phyloP scores from a whole-genome alignment of 1,140 invertebrate genomes.

The Telenomus remus region DNA sequence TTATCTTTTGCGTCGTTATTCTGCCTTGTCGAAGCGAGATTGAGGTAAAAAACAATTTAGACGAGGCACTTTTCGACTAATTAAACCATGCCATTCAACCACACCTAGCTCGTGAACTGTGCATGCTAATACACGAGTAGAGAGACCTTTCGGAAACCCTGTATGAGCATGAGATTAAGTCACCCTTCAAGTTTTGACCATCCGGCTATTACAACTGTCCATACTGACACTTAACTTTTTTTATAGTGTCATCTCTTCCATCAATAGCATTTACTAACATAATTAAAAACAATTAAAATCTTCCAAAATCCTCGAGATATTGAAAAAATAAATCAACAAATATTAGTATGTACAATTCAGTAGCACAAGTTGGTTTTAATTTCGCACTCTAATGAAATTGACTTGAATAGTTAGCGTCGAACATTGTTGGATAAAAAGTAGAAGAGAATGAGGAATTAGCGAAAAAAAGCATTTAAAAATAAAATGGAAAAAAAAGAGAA shows the following conservation, averaged over 20 bases:
- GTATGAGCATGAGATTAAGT: conserved; percentile 50
- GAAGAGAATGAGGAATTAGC: conserved; percentile 16
- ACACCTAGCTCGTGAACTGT: conserved; percentile 51
- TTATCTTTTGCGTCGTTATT: conserved; percentile 10
- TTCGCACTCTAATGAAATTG: conserved; percentile 5
- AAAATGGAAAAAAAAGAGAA: neutral
- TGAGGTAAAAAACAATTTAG: conserved; percentile 40
- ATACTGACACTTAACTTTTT: conserved; percentile 50
- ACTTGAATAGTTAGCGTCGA: conserved; percentile 5
- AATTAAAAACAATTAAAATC: conserved; percentile 4
- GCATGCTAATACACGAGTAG: conserved; percentile 42
- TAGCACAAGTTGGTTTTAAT: neutral
- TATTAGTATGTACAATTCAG: no score
- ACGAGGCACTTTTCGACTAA: conserved; percentile 60
- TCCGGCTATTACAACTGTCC: conserved; percentile 59
- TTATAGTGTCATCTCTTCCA: conserved; percentile 58
- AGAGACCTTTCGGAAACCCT: conserved; percentile 32
- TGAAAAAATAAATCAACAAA: neutral
- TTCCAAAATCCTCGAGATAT: neutral
- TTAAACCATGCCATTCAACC: conserved; percentile 52
- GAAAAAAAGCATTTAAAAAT: no score
- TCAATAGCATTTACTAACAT: conserved; percentile 59
- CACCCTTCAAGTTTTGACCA: conserved; percentile 52
- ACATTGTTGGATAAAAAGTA: conserved; percentile 14
- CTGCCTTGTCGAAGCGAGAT: conserved; percentile 13